These are phyloP conservation scores for Theristicus caerulescens DNA, from an alignment of 2,113 vertebrate genomes.

Conservation along the genomic window DNA sequence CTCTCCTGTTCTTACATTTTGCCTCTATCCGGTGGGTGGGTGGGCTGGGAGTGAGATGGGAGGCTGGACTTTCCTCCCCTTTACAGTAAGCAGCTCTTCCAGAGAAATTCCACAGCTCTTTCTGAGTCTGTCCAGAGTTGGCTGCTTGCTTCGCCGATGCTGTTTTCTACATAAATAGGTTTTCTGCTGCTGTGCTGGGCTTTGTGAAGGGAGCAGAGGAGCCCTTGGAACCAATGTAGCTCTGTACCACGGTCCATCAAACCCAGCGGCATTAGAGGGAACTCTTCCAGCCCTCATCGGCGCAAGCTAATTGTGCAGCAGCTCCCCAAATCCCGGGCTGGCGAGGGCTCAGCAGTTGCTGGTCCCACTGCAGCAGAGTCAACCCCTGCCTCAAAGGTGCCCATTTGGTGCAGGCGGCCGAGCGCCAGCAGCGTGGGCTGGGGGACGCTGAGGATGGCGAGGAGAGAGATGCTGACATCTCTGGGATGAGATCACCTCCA, in stretches of 20 bases:
- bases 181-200: not conserved
- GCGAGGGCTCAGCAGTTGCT: not conserved
- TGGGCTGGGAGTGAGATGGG: slow-evolving; percentile 7
- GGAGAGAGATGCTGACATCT: not conserved
- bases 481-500: not conserved
- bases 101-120: slow-evolving; percentile 33
- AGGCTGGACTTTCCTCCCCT: not conserved
- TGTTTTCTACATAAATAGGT: not conserved
- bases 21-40: not conserved
- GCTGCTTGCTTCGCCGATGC: not conserved
- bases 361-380: not conserved
- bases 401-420: not conserved
- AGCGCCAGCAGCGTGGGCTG: not conserved
- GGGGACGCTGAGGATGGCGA: not conserved
- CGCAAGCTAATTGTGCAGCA: not conserved
- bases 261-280: not conserved
- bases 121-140: not conserved
- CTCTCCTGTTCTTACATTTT: slow-evolving; percentile 10
- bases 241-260: not conserved
- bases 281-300: not conserved
- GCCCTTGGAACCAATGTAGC: not conserved
- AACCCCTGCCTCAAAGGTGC: not conserved
- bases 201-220: not conserved
- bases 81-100: not conserved
- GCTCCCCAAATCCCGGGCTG: not conserved